phyloP scores from a whole-genome alignment of 2,113 vertebrate genomes.

The Hippocampus abdominalis region DNA sequence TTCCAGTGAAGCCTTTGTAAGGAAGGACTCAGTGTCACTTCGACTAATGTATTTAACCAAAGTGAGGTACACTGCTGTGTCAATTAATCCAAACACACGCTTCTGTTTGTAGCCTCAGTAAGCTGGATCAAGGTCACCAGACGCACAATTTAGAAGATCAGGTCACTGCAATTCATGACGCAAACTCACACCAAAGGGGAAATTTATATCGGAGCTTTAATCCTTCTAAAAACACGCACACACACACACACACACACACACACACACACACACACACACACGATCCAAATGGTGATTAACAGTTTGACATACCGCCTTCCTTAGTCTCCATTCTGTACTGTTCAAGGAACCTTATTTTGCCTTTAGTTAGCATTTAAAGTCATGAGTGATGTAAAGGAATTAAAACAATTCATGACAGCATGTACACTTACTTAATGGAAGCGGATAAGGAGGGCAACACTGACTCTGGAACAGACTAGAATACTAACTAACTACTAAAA shows the following conservation, averaged over 20 bases:
- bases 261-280: too few relatives aligned
- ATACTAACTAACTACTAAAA: neutral
- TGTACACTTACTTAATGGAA: neutral
- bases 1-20: neutral
- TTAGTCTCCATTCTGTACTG: neutral
- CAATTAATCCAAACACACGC: constrained; percentile 4
- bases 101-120: constrained; percentile 8
- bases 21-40: neutral
- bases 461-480: neutral
- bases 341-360: neutral
- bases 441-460: neutral
- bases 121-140: constrained; percentile 49
- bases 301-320: too few relatives aligned
- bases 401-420: too few relatives aligned
- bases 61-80: neutral
- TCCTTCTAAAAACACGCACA: neutral
- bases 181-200: constrained; percentile 9
- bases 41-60: neutral
- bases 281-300: too few relatives aligned
- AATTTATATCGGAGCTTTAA: constrained; percentile 11
- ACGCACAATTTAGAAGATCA: constrained; percentile 40
- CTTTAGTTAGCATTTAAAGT: too few relatives aligned
- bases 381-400: too few relatives aligned
- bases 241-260: too few relatives aligned
- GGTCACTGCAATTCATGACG: constrained; percentile 28